phyloP scores from a whole-genome alignment of 1,140 invertebrate species.

The Mycetomoellerius zeteki region DNA sequence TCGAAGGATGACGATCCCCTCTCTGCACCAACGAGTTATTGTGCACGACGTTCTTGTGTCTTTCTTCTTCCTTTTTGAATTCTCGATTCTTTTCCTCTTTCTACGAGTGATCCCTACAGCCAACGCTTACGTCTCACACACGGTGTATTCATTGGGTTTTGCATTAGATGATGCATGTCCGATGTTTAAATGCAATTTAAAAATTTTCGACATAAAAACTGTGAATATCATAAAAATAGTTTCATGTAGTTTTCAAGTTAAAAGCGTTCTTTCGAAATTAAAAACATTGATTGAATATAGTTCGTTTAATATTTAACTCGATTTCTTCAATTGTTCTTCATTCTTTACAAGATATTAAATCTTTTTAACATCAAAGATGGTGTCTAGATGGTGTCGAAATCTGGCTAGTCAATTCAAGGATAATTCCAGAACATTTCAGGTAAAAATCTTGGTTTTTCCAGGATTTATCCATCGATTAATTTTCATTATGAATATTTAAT shows the following conservation, averaged over 20 bases:
- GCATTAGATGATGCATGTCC: not conserved
- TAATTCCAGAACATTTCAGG: too few relatives aligned
- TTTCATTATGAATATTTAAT: too few relatives aligned
- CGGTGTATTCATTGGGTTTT: too few relatives aligned
- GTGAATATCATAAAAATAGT: not conserved
- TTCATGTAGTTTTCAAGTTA: not conserved
- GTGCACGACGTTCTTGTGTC: not conserved
- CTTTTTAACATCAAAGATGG: not conserved
- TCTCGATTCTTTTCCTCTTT: not conserved
- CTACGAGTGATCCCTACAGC: not conserved
- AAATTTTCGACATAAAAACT: not conserved
- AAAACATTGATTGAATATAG: not conserved
- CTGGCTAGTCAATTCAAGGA: too few relatives aligned
- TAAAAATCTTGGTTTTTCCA: too few relatives aligned
- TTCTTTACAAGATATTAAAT: not conserved
- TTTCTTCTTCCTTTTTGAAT: not conserved
- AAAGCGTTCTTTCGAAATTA: not conserved
- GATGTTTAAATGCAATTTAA: not conserved
- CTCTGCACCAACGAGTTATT: not conserved
- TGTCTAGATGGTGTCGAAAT: too few relatives aligned
- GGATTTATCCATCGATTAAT: too few relatives aligned
- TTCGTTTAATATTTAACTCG: not conserved
- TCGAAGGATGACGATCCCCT: constrained; percentile 49
- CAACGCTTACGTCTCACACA: not conserved
- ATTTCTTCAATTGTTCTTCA: not conserved